Conservation (phyloP, 2,113 vertebrate species). For the Catharus fuscescens region DNA sequence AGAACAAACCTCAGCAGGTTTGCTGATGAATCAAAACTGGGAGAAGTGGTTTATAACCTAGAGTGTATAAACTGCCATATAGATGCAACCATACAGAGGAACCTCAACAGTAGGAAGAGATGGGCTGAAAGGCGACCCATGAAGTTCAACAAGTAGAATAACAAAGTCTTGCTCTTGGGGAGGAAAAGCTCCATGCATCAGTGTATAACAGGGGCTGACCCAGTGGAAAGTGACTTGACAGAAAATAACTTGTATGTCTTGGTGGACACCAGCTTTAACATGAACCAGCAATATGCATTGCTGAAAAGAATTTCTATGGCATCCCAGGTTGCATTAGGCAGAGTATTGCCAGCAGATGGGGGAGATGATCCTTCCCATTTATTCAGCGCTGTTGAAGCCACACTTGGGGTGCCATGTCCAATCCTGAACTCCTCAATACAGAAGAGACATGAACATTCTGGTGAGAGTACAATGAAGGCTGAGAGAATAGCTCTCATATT, state of each 20-base stretch:
- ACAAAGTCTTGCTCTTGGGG: background rate
- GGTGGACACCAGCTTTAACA: background rate
- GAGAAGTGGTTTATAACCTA: background rate
- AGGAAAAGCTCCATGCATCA: background rate
- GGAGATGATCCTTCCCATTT: background rate
- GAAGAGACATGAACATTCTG: background rate
- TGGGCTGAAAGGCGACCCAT: background rate
- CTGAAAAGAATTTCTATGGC: background rate
- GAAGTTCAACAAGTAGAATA: background rate
- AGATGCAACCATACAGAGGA: background rate
- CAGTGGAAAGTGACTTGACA: background rate
- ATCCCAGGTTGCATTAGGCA: background rate
- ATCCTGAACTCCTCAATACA: background rate
- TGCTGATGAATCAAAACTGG: background rate
- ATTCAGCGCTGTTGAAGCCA: background rate
- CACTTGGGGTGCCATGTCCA: background rate
- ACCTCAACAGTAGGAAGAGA: background rate
- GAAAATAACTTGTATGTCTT: background rate
- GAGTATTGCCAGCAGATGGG: background rate
- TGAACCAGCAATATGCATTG: background rate
- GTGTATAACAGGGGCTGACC: background rate
- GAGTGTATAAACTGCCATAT: background rate
- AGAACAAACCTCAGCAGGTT: background rate
- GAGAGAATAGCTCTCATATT: background rate
- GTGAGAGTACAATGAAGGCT: rapidly evolving